Evolutionary conservation across 2,113 vertebrate genomes (phyloP).

Genomic region (Daubentonia madagascariensis): DNA sequence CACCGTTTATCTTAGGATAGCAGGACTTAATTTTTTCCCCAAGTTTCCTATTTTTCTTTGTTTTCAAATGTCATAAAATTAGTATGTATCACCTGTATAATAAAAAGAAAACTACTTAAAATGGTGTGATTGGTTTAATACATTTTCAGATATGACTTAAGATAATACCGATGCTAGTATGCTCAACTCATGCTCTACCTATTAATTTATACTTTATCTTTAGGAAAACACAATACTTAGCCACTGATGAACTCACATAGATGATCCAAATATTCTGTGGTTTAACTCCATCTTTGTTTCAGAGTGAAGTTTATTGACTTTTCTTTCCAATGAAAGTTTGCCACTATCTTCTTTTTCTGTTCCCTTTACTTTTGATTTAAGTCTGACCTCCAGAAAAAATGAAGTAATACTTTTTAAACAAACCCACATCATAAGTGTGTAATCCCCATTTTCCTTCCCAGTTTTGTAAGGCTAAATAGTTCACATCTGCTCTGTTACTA

Average conservation of each 20-base stretch:
- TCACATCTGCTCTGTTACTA: neutral
- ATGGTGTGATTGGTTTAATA: neutral
- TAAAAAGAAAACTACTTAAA: neutral
- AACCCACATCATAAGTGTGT: neutral
- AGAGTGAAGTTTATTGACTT: neutral
- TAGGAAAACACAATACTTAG: neutral
- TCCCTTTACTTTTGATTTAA: slow-evolving; percentile 11
- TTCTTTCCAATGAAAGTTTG: neutral
- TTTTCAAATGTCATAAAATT: slow-evolving; percentile 26
- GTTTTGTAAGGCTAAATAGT: neutral
- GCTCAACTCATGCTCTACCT: neutral
- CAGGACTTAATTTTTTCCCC: neutral
- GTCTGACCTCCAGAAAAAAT: slow-evolving; percentile 13
- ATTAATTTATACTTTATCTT: neutral
- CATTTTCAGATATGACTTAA: neutral
- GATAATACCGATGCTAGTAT: neutral
- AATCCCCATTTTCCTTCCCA: neutral
- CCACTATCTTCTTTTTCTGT: neutral
- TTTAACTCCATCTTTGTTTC: slow-evolving; percentile 37
- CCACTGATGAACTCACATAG: neutral
- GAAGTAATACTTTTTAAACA: slow-evolving; percentile 25
- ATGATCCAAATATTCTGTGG: neutral
- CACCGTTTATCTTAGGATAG: neutral
- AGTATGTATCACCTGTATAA: neutral
- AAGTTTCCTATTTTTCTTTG: neutral